Percentiles rank a stretch among this genome's conserved stretches.
Conservation (phyloP, 2,113 vertebrate species). For the Hemiprocne comata region DNA sequence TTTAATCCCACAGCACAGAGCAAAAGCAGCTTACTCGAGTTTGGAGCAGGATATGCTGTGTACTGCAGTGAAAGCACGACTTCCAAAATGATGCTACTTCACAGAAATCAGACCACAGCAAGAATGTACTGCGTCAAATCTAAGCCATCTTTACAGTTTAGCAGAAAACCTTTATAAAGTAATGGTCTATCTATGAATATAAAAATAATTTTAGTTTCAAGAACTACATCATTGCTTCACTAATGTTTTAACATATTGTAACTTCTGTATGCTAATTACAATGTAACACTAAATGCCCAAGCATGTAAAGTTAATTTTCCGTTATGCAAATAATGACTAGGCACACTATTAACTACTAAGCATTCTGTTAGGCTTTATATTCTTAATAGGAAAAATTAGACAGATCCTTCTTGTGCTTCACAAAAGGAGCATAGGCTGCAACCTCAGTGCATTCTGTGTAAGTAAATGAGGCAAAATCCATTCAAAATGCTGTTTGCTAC, state of each 20-base stretch:
- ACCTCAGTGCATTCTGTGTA: neutral
- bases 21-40: neutral
- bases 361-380: neutral
- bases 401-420: neutral
- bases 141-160: neutral
- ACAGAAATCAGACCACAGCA: neutral
- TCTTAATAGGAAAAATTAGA: neutral
- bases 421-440: neutral
- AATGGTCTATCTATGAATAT: neutral
- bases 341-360: neutral
- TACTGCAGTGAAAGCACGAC: neutral
- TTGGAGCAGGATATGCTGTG: neutral
- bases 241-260: neutral
- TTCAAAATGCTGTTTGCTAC: neutral
- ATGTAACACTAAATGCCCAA: neutral
- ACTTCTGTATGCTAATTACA: neutral
- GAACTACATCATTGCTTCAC: neutral
- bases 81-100: neutral
- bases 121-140: neutral
- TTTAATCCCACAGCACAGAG: neutral
- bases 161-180: neutral
- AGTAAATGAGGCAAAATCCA: neutral
- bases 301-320: neutral
- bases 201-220: neutral
- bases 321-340: neutral